These are phyloP conservation scores for Atta texana DNA, from an alignment of 1,140 invertebrate genomes.

Conservation along the genomic window DNA sequence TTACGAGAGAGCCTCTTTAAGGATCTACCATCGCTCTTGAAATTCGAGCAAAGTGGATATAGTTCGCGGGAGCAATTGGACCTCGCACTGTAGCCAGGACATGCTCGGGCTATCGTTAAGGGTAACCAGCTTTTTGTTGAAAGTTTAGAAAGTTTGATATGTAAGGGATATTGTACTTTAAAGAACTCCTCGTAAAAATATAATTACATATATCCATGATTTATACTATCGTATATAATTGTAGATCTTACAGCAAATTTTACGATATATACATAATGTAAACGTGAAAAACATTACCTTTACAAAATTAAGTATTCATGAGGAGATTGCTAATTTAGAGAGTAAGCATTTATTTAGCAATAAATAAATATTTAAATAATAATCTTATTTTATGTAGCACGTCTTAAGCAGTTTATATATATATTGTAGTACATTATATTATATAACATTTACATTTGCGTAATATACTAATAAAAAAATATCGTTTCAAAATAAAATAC, in stretches of 20 bases:
- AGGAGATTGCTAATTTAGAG: background rate
- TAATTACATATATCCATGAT: conserved; percentile 44
- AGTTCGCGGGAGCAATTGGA: conserved; percentile 40
- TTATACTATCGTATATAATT: conserved; percentile 9
- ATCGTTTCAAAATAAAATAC: background rate
- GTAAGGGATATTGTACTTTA: conserved; percentile 38
- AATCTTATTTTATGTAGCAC: background rate
- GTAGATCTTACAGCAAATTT: background rate
- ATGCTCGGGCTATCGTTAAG: conserved; percentile 46
- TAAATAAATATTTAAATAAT: background rate
- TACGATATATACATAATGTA: background rate
- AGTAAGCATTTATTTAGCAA: background rate
- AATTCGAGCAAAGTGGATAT: conserved; percentile 70
- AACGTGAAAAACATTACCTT: background rate
- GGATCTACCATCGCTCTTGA: conserved; percentile 61
- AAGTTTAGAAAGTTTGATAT: conserved; percentile 25
- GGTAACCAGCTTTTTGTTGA: conserved; percentile 57
- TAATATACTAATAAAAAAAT: background rate
- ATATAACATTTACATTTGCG: background rate
- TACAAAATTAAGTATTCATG: background rate
- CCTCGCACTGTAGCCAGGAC: background rate
- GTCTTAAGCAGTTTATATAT: background rate
- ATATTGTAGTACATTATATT: background rate
- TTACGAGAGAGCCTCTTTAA: conserved; percentile 68
- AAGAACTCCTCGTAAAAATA: conserved; percentile 42